phyloP scores from a whole-genome alignment of 1,140 invertebrate genomes.

The Melipona quadrifasciata region DNA sequence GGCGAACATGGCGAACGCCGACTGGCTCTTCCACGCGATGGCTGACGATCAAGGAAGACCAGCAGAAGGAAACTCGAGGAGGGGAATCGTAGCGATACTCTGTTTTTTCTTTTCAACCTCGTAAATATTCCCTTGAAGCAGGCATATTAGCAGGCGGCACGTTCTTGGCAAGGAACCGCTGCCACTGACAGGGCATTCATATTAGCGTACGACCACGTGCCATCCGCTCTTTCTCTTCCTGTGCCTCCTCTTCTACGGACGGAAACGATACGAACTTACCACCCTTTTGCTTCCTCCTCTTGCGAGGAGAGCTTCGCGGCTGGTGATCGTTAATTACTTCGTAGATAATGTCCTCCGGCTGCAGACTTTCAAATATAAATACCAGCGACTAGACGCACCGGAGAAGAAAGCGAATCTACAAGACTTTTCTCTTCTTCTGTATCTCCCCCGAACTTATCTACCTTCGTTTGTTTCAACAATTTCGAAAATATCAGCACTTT shows the following conservation, averaged over 20 bases:
- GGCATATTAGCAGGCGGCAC: slow-evolving; percentile 75
- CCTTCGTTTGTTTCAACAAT: slow-evolving; percentile 31
- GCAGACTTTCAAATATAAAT: slow-evolving; percentile 29
- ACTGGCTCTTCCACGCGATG: slow-evolving; percentile 11
- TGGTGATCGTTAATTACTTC: slow-evolving; percentile 71
- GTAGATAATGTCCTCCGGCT: slow-evolving; percentile 48
- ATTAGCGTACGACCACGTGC: slow-evolving; percentile 69
- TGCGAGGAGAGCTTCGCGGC: slow-evolving; percentile 49
- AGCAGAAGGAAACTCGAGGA: slow-evolving; percentile 12
- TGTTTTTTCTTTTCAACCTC: slow-evolving; percentile 66
- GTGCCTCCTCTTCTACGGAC: slow-evolving; percentile 37
- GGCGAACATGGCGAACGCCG: slow-evolving; percentile 4
- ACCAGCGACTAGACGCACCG: not conserved
- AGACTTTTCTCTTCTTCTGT: too few relatives aligned
- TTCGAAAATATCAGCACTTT: slow-evolving; percentile 49
- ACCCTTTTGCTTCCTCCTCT: not conserved
- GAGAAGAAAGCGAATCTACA: slow-evolving; percentile 8
- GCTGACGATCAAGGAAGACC: slow-evolving; percentile 31
- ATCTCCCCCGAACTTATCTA: too few relatives aligned
- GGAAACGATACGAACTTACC: not conserved
- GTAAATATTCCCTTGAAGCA: slow-evolving; percentile 77
- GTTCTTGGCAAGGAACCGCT: slow-evolving; percentile 79
- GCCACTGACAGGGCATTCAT: slow-evolving; percentile 80
- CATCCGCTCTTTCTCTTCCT: slow-evolving; percentile 61
- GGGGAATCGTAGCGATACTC: slow-evolving; percentile 66